phyloP scores from a whole-genome alignment of 2,113 vertebrate species.

The Pagrus major region DNA sequence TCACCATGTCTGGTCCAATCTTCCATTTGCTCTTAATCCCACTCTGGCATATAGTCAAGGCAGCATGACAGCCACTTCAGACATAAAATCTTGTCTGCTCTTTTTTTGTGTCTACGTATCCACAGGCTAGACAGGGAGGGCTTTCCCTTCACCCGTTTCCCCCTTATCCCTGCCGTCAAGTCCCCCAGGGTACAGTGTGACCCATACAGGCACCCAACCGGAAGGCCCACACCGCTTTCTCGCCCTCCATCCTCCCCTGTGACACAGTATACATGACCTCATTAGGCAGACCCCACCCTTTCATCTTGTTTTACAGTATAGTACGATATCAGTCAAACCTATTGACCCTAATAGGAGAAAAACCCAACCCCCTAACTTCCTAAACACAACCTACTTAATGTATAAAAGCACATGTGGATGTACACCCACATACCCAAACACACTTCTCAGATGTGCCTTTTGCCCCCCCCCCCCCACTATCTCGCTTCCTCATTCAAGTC shows the following conservation, averaged over 20 bases:
- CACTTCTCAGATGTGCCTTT: not conserved
- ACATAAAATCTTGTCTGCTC: constrained; percentile 38
- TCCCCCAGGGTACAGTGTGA: constrained; percentile 68
- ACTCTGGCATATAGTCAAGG: constrained; percentile 36
- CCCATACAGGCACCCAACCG: constrained; percentile 75
- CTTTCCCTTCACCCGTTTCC: constrained; percentile 33
- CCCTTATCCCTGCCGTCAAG: constrained; percentile 32
- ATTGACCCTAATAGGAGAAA: constrained; percentile 55
- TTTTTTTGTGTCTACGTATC: constrained; percentile 49
- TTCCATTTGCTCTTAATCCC: constrained; percentile 59
- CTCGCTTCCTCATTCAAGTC: not conserved
- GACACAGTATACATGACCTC: constrained; percentile 62
- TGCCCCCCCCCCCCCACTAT: not conserved
- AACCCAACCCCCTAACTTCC: constrained; percentile 33
- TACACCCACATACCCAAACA: constrained; percentile 1
- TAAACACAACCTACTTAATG: constrained; percentile 49
- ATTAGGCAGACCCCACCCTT: constrained; percentile 46
- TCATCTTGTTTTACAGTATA: constrained; percentile 46
- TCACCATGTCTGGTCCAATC: constrained; percentile 16
- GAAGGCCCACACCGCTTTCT: constrained; percentile 54
- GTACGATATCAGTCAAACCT: constrained; percentile 41
- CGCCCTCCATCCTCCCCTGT: constrained; percentile 25
- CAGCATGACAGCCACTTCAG: constrained; percentile 39
- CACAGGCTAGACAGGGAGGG: constrained; percentile 51
- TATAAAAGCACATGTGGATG: constrained; percentile 13